Percentiles rank a stretch among this genome's conserved stretches.
Evolutionary conservation across 2,113 vertebrate genomes (phyloP).

Genomic region (Misgurnus mizolepis): DNA sequence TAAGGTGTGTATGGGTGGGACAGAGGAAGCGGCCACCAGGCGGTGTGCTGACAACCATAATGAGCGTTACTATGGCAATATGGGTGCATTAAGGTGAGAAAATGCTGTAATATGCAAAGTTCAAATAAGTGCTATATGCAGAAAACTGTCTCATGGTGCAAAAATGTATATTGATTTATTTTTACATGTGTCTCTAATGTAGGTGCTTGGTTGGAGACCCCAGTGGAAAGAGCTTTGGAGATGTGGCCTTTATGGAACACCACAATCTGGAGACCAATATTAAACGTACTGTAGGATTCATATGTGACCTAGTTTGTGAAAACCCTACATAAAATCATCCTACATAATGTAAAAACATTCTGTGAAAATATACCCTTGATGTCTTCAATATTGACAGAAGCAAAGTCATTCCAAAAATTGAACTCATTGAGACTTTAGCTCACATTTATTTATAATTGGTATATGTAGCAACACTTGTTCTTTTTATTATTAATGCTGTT

Average conservation of each 20-base stretch:
- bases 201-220: slow-evolving; percentile 87
- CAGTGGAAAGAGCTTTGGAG: slow-evolving; percentile 84
- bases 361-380: no score
- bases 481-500: neutral
- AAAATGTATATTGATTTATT: neutral
- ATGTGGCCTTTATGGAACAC: slow-evolving; percentile 88
- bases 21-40: slow-evolving; percentile 76
- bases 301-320: neutral
- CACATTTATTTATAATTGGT: no score
- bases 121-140: neutral
- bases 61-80: slow-evolving; percentile 87
- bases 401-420: no score
- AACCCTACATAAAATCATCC: no score
- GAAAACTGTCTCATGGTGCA: neutral
- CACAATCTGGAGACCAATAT: slow-evolving; percentile 83
- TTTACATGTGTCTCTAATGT: neutral
- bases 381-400: no score
- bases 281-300: slow-evolving; percentile 70
- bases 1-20: slow-evolving; percentile 86
- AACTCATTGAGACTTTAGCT: no score
- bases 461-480: no score
- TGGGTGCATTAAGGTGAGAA: slow-evolving; percentile 84
- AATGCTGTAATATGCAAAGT: neutral
- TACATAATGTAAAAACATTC: no score
- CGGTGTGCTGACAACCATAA: slow-evolving; percentile 84